These are phyloP conservation scores for Ligdia adustata DNA, from an alignment of 2,888 invertebrate species.

Conservation along the genomic window DNA sequence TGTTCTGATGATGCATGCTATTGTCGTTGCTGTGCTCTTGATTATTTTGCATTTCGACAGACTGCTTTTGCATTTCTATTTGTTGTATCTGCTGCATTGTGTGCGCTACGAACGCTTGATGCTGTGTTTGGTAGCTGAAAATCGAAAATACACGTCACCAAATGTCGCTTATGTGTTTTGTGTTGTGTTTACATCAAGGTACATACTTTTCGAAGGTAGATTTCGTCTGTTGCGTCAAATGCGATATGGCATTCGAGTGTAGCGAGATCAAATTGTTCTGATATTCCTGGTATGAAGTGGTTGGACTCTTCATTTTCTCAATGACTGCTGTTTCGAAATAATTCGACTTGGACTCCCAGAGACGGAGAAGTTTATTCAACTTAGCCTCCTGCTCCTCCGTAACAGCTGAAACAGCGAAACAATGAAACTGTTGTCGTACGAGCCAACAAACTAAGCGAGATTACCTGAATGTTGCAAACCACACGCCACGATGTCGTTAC, in stretches of 20 bases:
- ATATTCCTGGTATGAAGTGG: slow-evolving; percentile 94
- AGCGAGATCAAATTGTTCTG: slow-evolving; percentile 93
- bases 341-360: slow-evolving; percentile 98
- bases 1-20: slow-evolving; percentile 55
- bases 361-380: slow-evolving; percentile 94
- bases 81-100: slow-evolving; percentile 94
- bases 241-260: slow-evolving; percentile 90
- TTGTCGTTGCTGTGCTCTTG: slow-evolving; percentile 59
- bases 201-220: slow-evolving; percentile 90
- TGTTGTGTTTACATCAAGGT: slow-evolving; percentile 22
- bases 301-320: slow-evolving; percentile 94
- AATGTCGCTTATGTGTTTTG: neutral
- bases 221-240: slow-evolving; percentile 91
- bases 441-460: slow-evolving; percentile 69
- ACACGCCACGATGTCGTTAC: slow-evolving; percentile 69
- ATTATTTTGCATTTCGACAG: slow-evolving; percentile 81
- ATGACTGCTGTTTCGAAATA: slow-evolving; percentile 93
- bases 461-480: slow-evolving; percentile 77
- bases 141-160: slow-evolving; percentile 4
- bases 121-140: slow-evolving; percentile 94
- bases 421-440: slow-evolving; percentile 70
- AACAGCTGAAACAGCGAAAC: slow-evolving; percentile 86
- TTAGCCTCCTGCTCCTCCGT: slow-evolving; percentile 95
- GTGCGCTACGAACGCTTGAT: slow-evolving; percentile 97
- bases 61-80: slow-evolving; percentile 90